Evolutionary conservation across 2,113 vertebrate species (phyloP).

Genomic region (Lagopus leucura): DNA sequence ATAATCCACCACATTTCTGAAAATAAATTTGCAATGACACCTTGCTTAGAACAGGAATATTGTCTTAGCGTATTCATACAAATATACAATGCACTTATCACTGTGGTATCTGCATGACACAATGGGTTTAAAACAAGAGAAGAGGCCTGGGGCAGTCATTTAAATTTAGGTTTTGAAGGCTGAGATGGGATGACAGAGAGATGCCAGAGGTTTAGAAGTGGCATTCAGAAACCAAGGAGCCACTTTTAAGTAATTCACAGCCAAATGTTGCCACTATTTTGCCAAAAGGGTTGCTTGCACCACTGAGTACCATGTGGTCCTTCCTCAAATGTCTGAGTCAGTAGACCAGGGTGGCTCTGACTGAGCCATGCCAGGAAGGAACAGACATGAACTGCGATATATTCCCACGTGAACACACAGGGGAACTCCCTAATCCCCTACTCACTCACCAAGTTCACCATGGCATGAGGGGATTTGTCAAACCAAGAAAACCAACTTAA

Average conservation of each 20-base stretch:
- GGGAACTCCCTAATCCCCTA: background rate
- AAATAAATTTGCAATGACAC: constrained; percentile 14
- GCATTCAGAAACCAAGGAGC: background rate
- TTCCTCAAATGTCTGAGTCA: background rate
- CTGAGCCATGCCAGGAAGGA: background rate
- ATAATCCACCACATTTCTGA: background rate
- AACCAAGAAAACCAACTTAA: background rate
- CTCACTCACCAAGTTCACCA: background rate
- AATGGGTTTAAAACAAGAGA: constrained; percentile 26
- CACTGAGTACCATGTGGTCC: background rate
- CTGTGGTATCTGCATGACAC: background rate
- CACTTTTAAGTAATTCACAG: background rate
- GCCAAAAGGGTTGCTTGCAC: background rate
- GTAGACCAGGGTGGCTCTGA: background rate
- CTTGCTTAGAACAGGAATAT: background rate
- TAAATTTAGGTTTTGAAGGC: background rate
- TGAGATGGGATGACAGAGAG: background rate
- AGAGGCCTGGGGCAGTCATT: background rate
- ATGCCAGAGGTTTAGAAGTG: background rate
- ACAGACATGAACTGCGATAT: fast-evolving
- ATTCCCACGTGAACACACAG: background rate
- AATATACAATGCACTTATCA: background rate
- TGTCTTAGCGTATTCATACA: background rate
- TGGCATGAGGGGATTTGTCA: background rate
- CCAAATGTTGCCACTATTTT: background rate